Evolutionary conservation across 2,888 invertebrate species (phyloP).

Genomic region (Pyrrhosoma nymphula): DNA sequence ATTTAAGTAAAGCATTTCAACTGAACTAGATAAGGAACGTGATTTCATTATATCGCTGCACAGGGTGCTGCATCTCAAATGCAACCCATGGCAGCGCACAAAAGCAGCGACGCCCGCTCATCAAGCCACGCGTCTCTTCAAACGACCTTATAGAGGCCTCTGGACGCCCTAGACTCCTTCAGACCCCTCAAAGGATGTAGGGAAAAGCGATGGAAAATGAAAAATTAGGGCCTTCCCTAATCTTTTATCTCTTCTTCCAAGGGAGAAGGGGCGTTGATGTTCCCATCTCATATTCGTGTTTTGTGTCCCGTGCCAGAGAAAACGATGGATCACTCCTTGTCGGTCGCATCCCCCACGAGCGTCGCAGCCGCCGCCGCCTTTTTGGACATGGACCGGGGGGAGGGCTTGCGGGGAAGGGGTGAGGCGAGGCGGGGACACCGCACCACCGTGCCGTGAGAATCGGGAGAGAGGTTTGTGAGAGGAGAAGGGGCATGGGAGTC

Average conservation of each 20-base stretch:
- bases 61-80: not conserved
- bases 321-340: conserved; percentile 65
- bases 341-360: conserved; percentile 40
- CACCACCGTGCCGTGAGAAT: not conserved
- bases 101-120: not conserved
- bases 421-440: not conserved
- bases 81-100: not conserved
- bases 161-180: not conserved
- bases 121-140: not conserved
- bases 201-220: not conserved
- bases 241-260: not conserved
- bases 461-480: not conserved
- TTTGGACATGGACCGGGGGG: not conserved
- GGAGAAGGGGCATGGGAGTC: not conserved
- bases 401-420: not conserved
- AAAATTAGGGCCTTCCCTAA: conserved; percentile 17
- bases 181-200: not conserved
- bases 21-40: too few species aligned
- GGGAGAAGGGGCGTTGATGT: not conserved
- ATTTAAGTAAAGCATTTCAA: too few species aligned
- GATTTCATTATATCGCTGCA: too few species aligned
- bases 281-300: conserved; percentile 17
- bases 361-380: conserved; percentile 24
- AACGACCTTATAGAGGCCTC: not conserved
- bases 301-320: not conserved